A percentile compares a stretch with the other conserved stretches of the same genome.
phyloP scores from a whole-genome alignment of 2,888 invertebrate species.

The Acrocera orbiculus region DNA sequence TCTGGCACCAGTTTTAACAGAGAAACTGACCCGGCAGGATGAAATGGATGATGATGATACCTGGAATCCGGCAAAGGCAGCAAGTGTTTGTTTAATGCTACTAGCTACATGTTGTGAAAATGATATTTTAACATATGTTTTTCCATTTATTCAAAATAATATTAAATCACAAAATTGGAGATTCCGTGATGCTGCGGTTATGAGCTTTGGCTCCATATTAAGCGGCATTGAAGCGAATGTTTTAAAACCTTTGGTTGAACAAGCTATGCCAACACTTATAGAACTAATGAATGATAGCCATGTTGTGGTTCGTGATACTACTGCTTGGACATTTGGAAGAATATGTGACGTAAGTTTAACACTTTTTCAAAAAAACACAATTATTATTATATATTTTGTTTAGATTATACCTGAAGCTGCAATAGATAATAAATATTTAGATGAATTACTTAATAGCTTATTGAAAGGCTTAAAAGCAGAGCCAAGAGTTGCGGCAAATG shows the following conservation, averaged over 20 bases:
- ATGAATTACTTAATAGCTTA: constrained; percentile 62
- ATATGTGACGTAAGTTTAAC: constrained; percentile 83
- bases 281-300: constrained; percentile 85
- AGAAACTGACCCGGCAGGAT: constrained; percentile 89
- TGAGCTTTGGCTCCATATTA: constrained; percentile 92
- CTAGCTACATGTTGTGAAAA: constrained; percentile 95
- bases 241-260: constrained; percentile 83
- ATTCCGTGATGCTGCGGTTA: constrained; percentile 87
- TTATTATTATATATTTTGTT: constrained; percentile 3
- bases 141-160: constrained; percentile 91
- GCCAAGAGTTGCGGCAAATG: constrained; percentile 92
- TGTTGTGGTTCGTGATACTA: constrained; percentile 90
- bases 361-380: no score
- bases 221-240: constrained; percentile 79
- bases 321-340: constrained; percentile 95
- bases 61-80: constrained; percentile 99
- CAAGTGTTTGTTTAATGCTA: constrained; percentile 96
- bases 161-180: constrained; percentile 89
- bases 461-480: constrained; percentile 80
- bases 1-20: constrained; percentile 84
- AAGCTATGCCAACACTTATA: constrained; percentile 92
- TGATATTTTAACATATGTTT: constrained; percentile 83
- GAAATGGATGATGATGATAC: constrained; percentile 97
- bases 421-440: constrained; percentile 69
- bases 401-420: constrained; percentile 79